Percentiles rank a stretch among this genome's conserved stretches.
Conservation (phyloP, 2,888 invertebrate genomes). For the Xanthostigma xanthostigma region DNA sequence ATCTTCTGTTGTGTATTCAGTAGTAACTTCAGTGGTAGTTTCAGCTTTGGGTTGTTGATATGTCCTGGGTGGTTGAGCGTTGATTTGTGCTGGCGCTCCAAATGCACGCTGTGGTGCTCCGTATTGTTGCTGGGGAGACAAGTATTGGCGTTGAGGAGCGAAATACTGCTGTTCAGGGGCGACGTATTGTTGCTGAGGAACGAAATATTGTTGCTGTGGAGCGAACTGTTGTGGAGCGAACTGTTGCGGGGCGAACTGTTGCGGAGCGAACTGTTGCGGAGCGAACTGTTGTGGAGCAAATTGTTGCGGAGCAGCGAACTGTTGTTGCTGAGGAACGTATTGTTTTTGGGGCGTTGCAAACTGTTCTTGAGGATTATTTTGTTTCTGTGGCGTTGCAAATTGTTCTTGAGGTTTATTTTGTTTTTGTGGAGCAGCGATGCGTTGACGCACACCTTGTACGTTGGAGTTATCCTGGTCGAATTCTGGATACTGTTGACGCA, state of each 20-base stretch:
- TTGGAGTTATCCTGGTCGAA: no score
- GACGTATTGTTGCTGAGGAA: neutral
- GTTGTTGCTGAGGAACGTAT: neutral
- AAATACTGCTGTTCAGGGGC: neutral
- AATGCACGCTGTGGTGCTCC: slow-evolving; percentile 28
- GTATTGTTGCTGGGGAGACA: slow-evolving; percentile 29
- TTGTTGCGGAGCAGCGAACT: no score
- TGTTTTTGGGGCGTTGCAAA: neutral
- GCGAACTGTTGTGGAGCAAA: neutral
- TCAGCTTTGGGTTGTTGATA: slow-evolving; percentile 25
- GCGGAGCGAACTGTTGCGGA: neutral
- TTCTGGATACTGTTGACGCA: no score
- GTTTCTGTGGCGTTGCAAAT: neutral
- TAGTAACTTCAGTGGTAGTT: slow-evolving; percentile 19
- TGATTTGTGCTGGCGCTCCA: slow-evolving; percentile 29
- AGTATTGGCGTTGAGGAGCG: no score
- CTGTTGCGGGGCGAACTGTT: neutral
- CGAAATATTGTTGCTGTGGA: neutral
- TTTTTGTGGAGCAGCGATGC: neutral
- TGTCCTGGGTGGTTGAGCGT: slow-evolving; percentile 27
- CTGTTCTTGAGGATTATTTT: neutral
- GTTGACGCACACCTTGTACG: neutral
- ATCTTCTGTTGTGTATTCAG: slow-evolving; percentile 21
- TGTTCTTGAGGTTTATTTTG: neutral
- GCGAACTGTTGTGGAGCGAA: neutral